phyloP scores from a whole-genome alignment of 2,113 vertebrate species.

The Equus przewalskii region DNA sequence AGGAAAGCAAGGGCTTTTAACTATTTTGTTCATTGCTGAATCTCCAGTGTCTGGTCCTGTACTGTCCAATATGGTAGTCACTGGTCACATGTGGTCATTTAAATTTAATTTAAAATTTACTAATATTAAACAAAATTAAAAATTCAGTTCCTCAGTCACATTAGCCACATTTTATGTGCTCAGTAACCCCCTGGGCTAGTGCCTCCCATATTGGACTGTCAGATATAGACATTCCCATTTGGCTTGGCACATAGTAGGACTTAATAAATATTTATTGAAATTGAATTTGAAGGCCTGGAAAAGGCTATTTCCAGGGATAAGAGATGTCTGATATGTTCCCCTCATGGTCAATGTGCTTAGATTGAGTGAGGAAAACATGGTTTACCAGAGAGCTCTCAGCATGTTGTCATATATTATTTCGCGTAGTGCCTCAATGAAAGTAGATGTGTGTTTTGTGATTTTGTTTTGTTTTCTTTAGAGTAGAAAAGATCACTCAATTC shows the following conservation, averaged over 20 bases:
- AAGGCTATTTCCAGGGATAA: background rate
- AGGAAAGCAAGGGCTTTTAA: background rate
- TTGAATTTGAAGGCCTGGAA: constrained; percentile 28
- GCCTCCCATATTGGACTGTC: background rate
- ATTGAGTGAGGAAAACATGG: background rate
- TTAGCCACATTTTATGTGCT: background rate
- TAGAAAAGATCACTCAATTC: background rate
- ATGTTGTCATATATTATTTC: background rate
- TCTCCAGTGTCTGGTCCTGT: background rate
- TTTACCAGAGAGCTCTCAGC: background rate
- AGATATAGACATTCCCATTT: background rate
- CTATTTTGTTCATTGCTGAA: background rate
- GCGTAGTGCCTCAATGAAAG: background rate
- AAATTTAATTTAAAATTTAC: constrained; percentile 27
- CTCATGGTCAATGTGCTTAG: background rate
- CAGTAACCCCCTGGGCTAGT: background rate
- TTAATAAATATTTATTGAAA: constrained; percentile 38
- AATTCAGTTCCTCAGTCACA: background rate
- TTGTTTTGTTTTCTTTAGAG: background rate
- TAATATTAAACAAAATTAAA: constrained; percentile 48
- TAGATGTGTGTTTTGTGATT: background rate
- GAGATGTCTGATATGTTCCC: background rate
- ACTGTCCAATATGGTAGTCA: background rate
- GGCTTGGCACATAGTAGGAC: background rate
- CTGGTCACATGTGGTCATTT: background rate